A percentile compares a stretch with the other conserved stretches of the same genome.
Conservation (phyloP, 2,113 vertebrate genomes). For the Enhydra lutris region DNA sequence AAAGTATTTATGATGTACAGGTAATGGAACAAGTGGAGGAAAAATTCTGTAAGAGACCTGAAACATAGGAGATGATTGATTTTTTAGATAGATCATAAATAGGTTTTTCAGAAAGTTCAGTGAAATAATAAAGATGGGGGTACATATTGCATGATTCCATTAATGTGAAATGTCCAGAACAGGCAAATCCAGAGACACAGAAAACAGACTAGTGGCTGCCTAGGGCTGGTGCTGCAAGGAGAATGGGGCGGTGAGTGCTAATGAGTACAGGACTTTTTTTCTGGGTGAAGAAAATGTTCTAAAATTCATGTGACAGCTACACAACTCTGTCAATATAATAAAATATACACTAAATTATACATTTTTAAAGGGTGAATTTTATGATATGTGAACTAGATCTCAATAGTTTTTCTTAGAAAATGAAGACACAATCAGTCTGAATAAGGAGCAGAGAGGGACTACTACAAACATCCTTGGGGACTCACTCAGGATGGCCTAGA, state of each 20-base stretch:
- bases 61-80: slow-evolving; percentile 25
- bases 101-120: slow-evolving; percentile 21
- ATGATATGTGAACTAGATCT: not conserved
- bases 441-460: not conserved
- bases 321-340: not conserved
- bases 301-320: not conserved
- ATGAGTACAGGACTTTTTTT: not conserved
- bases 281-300: not conserved
- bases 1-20: slow-evolving; percentile 18
- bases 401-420: not conserved
- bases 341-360: not conserved
- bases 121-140: slow-evolving; percentile 13
- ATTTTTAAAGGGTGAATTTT: not conserved
- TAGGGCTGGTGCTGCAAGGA: not conserved
- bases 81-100: not conserved
- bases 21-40: slow-evolving; percentile 49
- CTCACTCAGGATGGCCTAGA: not conserved
- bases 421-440: not conserved
- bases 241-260: not conserved
- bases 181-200: not conserved
- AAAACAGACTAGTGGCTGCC: not conserved
- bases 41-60: slow-evolving; percentile 28
- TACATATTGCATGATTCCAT: not conserved
- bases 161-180: not conserved
- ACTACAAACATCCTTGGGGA: not conserved